These are phyloP conservation scores for Capitulum mitella DNA, from an alignment of 2,888 invertebrate genomes.

Conservation along the genomic window DNA sequence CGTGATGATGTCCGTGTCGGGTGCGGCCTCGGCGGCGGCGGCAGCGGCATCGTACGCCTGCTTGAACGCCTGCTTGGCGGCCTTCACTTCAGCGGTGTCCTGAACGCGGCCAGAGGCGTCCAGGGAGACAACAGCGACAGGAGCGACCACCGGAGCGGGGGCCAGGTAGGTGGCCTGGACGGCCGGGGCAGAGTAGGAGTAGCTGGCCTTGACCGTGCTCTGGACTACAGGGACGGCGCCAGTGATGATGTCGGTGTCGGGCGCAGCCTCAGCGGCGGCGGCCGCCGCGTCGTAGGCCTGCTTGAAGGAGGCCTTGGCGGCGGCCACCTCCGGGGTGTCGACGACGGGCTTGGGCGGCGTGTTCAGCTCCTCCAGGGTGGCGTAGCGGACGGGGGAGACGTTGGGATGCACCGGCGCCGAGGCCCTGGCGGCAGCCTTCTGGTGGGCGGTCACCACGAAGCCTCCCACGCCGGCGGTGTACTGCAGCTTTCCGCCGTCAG, in stretches of 20 bases:
- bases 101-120: too few relatives aligned
- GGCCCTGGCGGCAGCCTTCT: slow-evolving; percentile 30
- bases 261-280: not conserved
- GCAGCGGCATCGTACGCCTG: not conserved
- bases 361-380: not conserved
- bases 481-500: slow-evolving; percentile 53
- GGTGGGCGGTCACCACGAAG: slow-evolving; percentile 60
- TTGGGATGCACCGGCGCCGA: slow-evolving; percentile 28
- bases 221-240: not conserved
- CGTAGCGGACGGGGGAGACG: slow-evolving; percentile 8
- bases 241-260: not conserved
- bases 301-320: not conserved
- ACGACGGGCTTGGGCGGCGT: not conserved
- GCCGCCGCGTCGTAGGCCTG: slow-evolving; percentile 7
- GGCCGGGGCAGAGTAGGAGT: too few relatives aligned
- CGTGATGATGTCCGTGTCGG: not conserved
- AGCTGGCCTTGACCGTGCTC: too few relatives aligned
- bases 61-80: not conserved
- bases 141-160: too few relatives aligned
- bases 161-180: too few relatives aligned
- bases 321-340: not conserved
- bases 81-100: not conserved
- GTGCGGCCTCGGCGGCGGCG: not conserved
- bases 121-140: too few relatives aligned
- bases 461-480: slow-evolving; percentile 71